Base-by-base conservation (phyloP, 2,888 invertebrate genomes). In the Nomada fabriciana region DNA sequence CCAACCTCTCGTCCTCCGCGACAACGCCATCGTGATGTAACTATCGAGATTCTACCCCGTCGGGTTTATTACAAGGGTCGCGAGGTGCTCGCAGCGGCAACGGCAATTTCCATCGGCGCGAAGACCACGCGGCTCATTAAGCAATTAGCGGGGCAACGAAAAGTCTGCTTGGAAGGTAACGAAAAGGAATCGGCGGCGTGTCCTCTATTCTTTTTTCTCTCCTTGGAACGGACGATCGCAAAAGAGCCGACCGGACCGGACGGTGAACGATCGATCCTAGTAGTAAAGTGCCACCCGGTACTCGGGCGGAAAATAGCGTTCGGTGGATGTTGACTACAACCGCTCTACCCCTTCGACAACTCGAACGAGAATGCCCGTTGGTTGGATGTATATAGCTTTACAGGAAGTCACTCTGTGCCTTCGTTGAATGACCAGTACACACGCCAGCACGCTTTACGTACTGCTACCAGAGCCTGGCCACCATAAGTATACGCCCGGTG, bases 321-420 rank as follows among this genome's bases (percentile, higher is more conserved):
- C 86, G 86, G 84, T 88, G 87, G 86, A 87, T 86, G 88, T 88
- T 88, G 88, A 88, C 87, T 88, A 88, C 87, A 81, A 86, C 85
- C 82, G 82, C 82, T 80, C 78, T 50, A 71, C 80, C 87, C 89
- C 88, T 86, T 89, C 89, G 89, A 88, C 88, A 87, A 89, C 86
- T 88, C 84, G 86, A 87, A 88, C 88, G 87, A 88, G 88, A 87
- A 88, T 86, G 89, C 83, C 82, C 80, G 70, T 18, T 71, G 88
- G 85, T 87, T 85, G 81, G 85, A 87, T 87, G 87, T 90, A 89
- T 84, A 88, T 86, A 90, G 86, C 88, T 86, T 88, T 88, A 86
- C 91, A 88, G 91, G 89, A 91, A 91, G 91, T 90, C 88, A 88
- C 88, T 87, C 89, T 86, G 85, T 89, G 84, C 88, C 87, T 90